Conservation (phyloP, 1,140 invertebrate species). For the Lithobius niger region DNA sequence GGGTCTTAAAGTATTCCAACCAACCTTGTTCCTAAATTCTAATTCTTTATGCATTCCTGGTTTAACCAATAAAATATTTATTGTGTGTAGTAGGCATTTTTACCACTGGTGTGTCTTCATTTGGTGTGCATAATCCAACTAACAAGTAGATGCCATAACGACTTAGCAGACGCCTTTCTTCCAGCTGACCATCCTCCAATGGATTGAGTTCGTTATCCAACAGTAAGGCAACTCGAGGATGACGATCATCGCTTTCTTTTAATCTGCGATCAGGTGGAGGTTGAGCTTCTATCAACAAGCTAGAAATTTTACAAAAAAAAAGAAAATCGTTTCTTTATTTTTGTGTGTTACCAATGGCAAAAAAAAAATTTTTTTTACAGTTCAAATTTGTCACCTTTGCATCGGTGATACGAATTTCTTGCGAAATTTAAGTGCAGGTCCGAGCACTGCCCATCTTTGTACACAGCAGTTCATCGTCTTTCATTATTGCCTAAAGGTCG, state of each 20-base stretch:
- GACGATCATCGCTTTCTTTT: slow-evolving; percentile 28
- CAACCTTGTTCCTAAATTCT: too few species aligned
- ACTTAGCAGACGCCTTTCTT: slow-evolving; percentile 77
- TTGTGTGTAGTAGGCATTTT: slow-evolving; percentile 11
- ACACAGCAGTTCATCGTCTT: too few species aligned
- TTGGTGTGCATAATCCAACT: slow-evolving; percentile 81
- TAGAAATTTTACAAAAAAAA: slow-evolving; percentile 9
- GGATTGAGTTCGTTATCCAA: slow-evolving; percentile 27
- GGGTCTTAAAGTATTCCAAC: too few species aligned
- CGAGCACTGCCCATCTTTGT: too few species aligned
- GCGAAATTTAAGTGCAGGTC: too few species aligned
- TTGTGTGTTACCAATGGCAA: not conserved
- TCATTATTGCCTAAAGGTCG: too few species aligned
- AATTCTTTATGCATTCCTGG: too few species aligned
- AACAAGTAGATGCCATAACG: slow-evolving; percentile 94
- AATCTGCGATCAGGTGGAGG: slow-evolving; percentile 24
- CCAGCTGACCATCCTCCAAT: slow-evolving; percentile 30
- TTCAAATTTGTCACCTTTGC: not conserved
- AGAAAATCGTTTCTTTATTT: not conserved
- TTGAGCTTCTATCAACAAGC: slow-evolving; percentile 35
- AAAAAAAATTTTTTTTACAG: not conserved
- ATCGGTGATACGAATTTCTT: not conserved
- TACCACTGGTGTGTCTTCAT: slow-evolving; percentile 50
- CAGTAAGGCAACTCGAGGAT: slow-evolving; percentile 32
- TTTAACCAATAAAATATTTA: not conserved